These are phyloP conservation scores for Pelvicachromis taeniatus DNA, from an alignment of 2,113 vertebrate species.

Conservation along the genomic window DNA sequence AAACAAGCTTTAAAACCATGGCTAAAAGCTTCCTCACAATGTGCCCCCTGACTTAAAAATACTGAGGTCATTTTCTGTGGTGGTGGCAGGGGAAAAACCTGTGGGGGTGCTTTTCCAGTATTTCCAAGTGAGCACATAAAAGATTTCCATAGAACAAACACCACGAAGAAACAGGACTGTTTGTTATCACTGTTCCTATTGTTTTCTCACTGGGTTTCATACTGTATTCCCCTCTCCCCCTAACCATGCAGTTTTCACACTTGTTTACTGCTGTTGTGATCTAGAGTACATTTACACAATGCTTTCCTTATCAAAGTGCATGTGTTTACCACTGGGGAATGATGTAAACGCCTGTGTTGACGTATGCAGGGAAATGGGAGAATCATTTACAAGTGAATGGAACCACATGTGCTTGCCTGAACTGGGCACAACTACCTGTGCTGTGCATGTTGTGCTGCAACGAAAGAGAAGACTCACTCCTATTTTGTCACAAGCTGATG, in stretches of 20 bases:
- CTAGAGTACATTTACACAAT: background rate
- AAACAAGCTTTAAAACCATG: background rate
- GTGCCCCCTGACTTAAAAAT: background rate
- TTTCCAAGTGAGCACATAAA: background rate
- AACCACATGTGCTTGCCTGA: background rate
- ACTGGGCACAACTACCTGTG: background rate
- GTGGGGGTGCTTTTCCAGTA: background rate
- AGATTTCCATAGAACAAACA: background rate
- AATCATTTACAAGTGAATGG: background rate
- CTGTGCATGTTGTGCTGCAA: background rate
- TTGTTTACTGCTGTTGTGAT: slow-evolving; percentile 14
- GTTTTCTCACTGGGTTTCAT: background rate
- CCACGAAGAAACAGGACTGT: background rate
- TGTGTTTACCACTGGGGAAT: slow-evolving; percentile 1
- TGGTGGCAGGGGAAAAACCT: background rate
- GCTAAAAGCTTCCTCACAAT: background rate
- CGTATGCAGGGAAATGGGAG: background rate
- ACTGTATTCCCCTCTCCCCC: background rate
- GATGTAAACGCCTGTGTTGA: background rate
- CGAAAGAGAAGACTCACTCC: background rate
- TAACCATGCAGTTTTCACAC: background rate
- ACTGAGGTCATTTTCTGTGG: background rate
- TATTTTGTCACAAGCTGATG: background rate
- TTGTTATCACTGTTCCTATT: background rate
- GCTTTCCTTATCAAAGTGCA: background rate